These are phyloP conservation scores for Spea hammondii DNA, from an alignment of 2,797 vertebrate genomes.

Conservation along the genomic window DNA sequence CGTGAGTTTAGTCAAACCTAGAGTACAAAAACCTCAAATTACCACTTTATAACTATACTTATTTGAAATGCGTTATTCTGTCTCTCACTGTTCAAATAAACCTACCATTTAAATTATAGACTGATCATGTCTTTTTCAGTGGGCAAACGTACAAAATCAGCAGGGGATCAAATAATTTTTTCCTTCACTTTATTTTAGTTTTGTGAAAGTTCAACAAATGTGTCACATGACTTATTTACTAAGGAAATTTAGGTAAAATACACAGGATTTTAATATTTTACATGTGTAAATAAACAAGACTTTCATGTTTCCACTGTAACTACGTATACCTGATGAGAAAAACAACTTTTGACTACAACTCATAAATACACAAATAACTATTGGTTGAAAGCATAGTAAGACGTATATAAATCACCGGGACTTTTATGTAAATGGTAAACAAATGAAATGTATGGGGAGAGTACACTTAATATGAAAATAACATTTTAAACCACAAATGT, in stretches of 20 bases:
- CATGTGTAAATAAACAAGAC: neutral
- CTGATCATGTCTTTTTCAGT: too few species aligned
- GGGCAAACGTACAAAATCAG: too few species aligned
- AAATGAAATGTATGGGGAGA: neutral
- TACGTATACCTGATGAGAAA: neutral
- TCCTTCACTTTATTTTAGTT: neutral
- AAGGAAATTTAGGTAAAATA: neutral
- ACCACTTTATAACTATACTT: too few species aligned
- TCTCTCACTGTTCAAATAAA: too few species aligned
- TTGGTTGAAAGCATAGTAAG: neutral
- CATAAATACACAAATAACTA: conserved; percentile 6
- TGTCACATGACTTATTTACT: neutral
- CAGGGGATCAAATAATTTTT: too few species aligned
- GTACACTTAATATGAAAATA: neutral
- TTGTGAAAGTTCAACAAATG: neutral
- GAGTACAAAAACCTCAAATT: too few species aligned
- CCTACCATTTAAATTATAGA: too few species aligned
- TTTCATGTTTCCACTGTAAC: neutral
- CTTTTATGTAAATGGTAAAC: conserved; percentile 7
- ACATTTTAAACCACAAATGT: too few species aligned
- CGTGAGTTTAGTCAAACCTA: too few species aligned
- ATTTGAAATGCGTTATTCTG: too few species aligned
- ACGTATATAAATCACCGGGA: neutral
- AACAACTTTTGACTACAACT: neutral
- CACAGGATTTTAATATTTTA: neutral